These are phyloP conservation scores for Orussus abietinus DNA, from an alignment of 1,140 invertebrate species.

Conservation along the genomic window DNA sequence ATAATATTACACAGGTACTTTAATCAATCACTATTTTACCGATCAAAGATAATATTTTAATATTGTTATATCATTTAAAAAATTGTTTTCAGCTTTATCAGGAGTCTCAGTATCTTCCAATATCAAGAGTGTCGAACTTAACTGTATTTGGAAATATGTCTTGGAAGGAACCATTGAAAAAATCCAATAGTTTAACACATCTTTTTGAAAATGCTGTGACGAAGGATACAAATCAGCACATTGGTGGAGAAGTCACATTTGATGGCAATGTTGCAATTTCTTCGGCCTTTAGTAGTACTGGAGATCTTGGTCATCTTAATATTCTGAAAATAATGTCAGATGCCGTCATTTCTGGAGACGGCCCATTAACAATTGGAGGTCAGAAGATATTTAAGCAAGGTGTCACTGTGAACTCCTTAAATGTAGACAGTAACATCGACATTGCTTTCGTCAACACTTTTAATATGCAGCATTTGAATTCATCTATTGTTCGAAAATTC, in stretches of 20 bases:
- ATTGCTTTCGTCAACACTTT: constrained; percentile 25
- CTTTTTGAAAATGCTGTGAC: constrained; percentile 30
- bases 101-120: constrained; percentile 7
- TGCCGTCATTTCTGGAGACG: constrained; percentile 18
- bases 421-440: constrained; percentile 16
- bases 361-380: constrained; percentile 20
- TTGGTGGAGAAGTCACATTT: constrained; percentile 19
- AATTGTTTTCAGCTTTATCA: constrained; percentile 23
- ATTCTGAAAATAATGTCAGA: constrained; percentile 26
- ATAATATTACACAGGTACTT: constrained; percentile 17
- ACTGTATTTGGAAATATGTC: constrained; percentile 17
- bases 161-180: constrained; percentile 16
- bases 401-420: constrained; percentile 15
- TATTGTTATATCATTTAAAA: background rate
- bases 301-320: constrained; percentile 12
- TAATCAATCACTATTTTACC: constrained; percentile 1
- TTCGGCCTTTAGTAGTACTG: background rate
- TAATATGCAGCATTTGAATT: constrained; percentile 26
- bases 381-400: constrained; percentile 24
- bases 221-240: constrained; percentile 23
- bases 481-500: constrained; percentile 25
- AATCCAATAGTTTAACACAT: constrained; percentile 10
- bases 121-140: constrained; percentile 10
- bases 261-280: constrained; percentile 13
- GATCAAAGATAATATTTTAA: constrained; percentile 2